Percentiles rank a stretch among this genome's conserved stretches.
Conservation (phyloP, 2,113 vertebrate species). For the Prionailurus bengalensis region DNA sequence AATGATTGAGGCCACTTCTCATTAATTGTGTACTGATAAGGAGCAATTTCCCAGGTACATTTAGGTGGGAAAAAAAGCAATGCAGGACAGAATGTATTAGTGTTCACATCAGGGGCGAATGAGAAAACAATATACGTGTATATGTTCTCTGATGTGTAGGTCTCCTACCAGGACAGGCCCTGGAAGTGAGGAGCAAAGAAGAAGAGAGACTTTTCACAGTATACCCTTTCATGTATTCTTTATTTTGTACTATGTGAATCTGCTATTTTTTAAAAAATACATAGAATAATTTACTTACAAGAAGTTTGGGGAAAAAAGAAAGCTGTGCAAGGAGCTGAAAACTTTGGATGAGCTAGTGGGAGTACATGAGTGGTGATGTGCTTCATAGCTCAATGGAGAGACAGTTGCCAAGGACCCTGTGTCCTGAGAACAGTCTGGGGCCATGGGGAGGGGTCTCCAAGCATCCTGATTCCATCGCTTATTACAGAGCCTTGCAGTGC, state of each 20-base stretch:
- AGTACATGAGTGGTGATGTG: neutral
- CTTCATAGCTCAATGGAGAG: neutral
- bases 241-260: neutral
- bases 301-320: neutral
- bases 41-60: neutral
- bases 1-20: neutral
- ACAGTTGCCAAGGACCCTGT: neutral
- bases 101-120: neutral
- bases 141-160: neutral
- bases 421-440: neutral
- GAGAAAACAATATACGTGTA: neutral
- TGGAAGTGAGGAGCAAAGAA: neutral
- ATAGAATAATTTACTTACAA: neutral
- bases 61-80: too few species aligned
- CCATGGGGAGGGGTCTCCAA: accelerated
- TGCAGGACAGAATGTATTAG: neutral
- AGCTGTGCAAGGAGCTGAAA: neutral
- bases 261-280: neutral
- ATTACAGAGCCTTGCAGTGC: accelerated
- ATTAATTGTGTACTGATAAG: neutral
- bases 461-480: neutral
- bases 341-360: accelerated
- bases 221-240: neutral
- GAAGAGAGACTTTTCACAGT: neutral
- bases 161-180: neutral